Evolutionary conservation across 2,888 invertebrate genomes (phyloP).

Genomic region (Xestia ashworthii): DNA sequence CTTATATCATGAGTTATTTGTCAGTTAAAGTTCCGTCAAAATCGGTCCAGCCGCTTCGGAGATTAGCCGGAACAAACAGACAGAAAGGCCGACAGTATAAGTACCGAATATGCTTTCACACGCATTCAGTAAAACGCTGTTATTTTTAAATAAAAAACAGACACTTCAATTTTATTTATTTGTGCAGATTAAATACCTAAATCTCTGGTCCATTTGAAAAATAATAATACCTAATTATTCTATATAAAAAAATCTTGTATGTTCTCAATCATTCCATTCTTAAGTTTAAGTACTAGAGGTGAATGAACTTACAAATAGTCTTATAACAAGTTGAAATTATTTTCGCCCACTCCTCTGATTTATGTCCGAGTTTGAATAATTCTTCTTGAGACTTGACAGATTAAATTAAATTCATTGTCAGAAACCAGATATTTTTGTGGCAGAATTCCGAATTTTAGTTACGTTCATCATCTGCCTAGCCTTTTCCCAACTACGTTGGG

Average conservation of each 20-base stretch:
- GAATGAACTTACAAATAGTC: neutral
- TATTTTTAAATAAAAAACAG: no score
- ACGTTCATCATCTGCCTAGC: no score
- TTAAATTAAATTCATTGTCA: neutral
- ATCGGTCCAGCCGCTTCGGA: no score
- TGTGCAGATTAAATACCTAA: neutral
- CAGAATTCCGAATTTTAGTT: neutral
- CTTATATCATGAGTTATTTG: no score
- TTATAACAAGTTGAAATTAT: slow-evolving; percentile 13
- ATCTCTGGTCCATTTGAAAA: neutral
- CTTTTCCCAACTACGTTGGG: no score
- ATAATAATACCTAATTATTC: neutral
- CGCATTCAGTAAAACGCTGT: no score
- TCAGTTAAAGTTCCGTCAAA: no score
- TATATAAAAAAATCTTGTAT: neutral
- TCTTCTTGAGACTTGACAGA: neutral
- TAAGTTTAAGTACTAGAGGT: neutral
- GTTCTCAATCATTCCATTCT: neutral
- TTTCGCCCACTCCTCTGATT: neutral
- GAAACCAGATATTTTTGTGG: neutral
- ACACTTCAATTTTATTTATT: no score
- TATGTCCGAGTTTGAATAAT: neutral
- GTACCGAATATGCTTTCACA: no score
- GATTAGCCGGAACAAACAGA: no score
- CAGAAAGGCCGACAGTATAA: no score